Evolutionary conservation across 2,888 invertebrate species (phyloP).

Genomic region (Melanostoma mellinum): DNA sequence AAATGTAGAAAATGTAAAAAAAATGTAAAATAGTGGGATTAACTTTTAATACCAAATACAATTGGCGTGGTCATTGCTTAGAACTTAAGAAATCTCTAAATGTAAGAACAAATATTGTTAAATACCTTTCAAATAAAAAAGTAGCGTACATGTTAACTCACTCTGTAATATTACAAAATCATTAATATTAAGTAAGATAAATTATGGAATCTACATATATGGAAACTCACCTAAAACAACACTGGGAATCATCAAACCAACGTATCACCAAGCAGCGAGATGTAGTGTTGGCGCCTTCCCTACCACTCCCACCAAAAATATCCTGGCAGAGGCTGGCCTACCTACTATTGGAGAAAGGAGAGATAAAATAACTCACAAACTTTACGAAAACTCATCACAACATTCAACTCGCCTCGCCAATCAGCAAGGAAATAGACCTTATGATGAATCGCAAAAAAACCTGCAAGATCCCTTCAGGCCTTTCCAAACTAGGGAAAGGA

Average conservation of each 20-base stretch:
- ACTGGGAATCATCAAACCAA: not conserved
- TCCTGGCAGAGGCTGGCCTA: not conserved
- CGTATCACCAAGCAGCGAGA: not conserved
- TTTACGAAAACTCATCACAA: not conserved
- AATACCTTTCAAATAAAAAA: not conserved
- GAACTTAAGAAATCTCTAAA: conserved; percentile 2
- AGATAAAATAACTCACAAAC: not conserved
- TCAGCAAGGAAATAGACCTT: not conserved
- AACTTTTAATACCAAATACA: not conserved
- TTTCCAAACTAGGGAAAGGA: too few species aligned
- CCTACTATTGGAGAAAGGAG: not conserved
- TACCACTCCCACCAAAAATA: not conserved
- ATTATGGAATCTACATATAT: not conserved
- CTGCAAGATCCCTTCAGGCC: too few species aligned
- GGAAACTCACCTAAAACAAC: not conserved
- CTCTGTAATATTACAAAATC: conserved; percentile 10
- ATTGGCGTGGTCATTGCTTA: not conserved
- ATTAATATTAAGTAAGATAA: conserved; percentile 3
- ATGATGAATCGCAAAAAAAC: not conserved
- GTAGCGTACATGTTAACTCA: conserved; percentile 2
- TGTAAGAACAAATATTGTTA: not conserved
- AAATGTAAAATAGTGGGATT: not conserved
- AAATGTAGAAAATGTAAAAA: not conserved
- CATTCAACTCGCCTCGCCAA: not conserved
- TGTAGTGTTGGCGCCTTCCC: conserved; percentile 1